Conservation (phyloP, 2,113 vertebrate species). For the Diphyllodes magnificus region DNA sequence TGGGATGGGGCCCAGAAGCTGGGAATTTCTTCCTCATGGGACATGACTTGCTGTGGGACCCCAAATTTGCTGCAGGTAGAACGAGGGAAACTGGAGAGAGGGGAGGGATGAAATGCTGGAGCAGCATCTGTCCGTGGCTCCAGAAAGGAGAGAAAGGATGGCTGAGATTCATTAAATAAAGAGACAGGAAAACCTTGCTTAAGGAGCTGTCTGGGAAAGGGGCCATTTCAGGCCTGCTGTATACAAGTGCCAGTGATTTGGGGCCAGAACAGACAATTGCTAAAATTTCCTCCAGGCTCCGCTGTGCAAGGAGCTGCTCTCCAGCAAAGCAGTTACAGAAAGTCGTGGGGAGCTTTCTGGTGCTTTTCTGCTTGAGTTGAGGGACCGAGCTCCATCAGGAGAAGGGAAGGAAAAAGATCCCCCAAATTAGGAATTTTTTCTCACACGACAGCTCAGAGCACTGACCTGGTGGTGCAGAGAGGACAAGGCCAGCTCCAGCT, state of each 20-base stretch:
- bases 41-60: not conserved
- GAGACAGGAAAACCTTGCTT: constrained; percentile 49
- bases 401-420: not conserved
- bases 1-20: not conserved
- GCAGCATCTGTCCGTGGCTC: constrained; percentile 11
- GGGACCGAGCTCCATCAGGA: not conserved
- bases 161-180: constrained; percentile 42
- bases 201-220: constrained; percentile 45
- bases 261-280: constrained; percentile 21
- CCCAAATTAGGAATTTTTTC: not conserved
- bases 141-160: constrained; percentile 14
- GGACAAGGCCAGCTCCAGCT: not conserved
- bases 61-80: not conserved
- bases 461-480: not conserved
- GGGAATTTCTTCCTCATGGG: not conserved
- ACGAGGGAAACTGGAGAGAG: not conserved
- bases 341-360: accelerated
- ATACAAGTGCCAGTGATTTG: constrained; percentile 12
- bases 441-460: not conserved
- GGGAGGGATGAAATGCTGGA: not conserved
- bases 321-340: not conserved
- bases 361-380: not conserved
- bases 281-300: not conserved
- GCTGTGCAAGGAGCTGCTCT: not conserved
- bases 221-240: constrained; percentile 45